These are phyloP conservation scores for Nebria ingens DNA, from an alignment of 1,140 invertebrate species.

Conservation along the genomic window DNA sequence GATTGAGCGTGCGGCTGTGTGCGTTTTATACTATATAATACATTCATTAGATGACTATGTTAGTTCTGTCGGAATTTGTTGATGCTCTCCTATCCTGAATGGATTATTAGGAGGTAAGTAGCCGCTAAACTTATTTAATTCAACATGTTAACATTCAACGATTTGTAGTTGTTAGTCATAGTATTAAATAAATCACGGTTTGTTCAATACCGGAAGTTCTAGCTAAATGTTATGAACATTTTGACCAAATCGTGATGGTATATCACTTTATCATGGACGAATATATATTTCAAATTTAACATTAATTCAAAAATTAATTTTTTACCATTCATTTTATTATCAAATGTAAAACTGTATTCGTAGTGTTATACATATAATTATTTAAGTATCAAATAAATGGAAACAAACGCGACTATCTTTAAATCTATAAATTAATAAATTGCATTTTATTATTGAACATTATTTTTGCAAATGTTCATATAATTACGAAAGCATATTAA, in stretches of 20 bases:
- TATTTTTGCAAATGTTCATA: too few relatives aligned
- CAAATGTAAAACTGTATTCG: too few relatives aligned
- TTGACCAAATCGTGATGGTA: neutral
- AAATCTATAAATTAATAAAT: too few relatives aligned
- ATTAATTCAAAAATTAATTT: too few relatives aligned
- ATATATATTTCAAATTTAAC: too few relatives aligned
- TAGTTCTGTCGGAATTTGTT: constrained; percentile 40
- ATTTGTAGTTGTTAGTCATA: constrained; percentile 33
- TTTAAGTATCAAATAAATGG: too few relatives aligned
- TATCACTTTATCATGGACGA: too few relatives aligned
- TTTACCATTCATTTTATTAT: too few relatives aligned
- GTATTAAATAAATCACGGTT: constrained; percentile 33
- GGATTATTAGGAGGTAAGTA: constrained; percentile 41
- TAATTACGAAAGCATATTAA: too few relatives aligned
- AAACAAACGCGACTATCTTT: too few relatives aligned
- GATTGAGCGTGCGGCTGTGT: neutral
- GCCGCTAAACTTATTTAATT: constrained; percentile 15
- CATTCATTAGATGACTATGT: constrained; percentile 35
- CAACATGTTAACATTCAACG: constrained; percentile 1
- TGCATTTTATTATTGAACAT: too few relatives aligned
- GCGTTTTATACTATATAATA: neutral
- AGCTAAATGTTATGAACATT: neutral
- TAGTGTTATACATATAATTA: too few relatives aligned
- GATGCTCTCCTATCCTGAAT: constrained; percentile 33
- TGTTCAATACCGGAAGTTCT: neutral